These are phyloP conservation scores for Polietes domitor DNA, from an alignment of 2,888 invertebrate species.

Conservation along the genomic window DNA sequence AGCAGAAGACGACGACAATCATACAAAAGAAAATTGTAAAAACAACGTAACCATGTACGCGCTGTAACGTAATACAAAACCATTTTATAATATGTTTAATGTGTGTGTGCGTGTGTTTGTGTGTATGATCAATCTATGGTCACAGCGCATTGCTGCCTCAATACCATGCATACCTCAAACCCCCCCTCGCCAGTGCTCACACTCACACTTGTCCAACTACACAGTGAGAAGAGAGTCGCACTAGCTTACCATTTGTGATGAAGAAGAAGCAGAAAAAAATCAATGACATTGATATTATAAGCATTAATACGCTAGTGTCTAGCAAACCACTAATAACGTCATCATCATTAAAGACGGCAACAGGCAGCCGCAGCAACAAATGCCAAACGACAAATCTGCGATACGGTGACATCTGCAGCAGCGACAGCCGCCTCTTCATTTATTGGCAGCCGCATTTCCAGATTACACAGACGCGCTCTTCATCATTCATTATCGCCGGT, in stretches of 20 bases:
- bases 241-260: neutral
- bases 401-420: neutral
- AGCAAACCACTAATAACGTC: conserved; percentile 23
- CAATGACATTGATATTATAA: conserved; percentile 65
- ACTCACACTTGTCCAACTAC: neutral
- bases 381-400: neutral
- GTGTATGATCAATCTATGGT: neutral
- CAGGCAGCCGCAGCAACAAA: neutral
- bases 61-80: conserved; percentile 63
- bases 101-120: neutral
- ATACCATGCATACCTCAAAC: neutral
- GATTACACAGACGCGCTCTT: neutral
- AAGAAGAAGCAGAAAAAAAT: conserved; percentile 29
- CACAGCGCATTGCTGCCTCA: neutral
- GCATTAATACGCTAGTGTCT: conserved; percentile 28
- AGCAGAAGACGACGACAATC: neutral
- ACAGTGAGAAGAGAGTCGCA: neutral
- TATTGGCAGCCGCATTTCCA: neutral
- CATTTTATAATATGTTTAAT: conserved; percentile 56
- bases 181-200: neutral
- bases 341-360: conserved; percentile 29
- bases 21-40: conserved; percentile 1
- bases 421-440: conserved; percentile 7
- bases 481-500: conserved; percentile 20
- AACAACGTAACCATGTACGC: conserved; percentile 43